phyloP scores from a whole-genome alignment of 2,797 vertebrate genomes.

The Danio albolineatus region DNA sequence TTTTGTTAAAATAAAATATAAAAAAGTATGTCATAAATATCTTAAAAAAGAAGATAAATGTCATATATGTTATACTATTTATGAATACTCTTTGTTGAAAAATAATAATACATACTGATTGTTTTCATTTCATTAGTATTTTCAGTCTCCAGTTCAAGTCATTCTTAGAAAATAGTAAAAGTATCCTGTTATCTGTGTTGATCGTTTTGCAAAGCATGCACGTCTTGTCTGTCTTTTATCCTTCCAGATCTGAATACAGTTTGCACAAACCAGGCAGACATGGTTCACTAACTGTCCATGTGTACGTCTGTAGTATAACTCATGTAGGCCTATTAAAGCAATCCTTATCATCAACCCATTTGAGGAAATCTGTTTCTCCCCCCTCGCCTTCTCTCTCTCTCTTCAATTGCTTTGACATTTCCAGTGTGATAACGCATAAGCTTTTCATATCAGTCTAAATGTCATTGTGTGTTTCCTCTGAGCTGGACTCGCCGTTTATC shows the following conservation, averaged over 20 bases:
- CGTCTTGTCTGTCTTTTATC: background rate
- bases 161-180: slow-evolving; percentile 1
- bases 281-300: slow-evolving; percentile 5
- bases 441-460: slow-evolving; percentile 64
- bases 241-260: background rate
- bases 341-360: slow-evolving; percentile 6
- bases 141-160: background rate
- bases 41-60: no score
- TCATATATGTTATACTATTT: no score
- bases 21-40: no score
- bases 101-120: no score
- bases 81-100: background rate
- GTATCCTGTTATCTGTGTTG: background rate
- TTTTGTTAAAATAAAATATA: no score
- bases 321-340: slow-evolving; percentile 9
- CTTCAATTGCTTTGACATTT: slow-evolving; percentile 63
- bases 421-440: slow-evolving; percentile 55
- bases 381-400: background rate
- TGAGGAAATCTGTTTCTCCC: slow-evolving; percentile 19
- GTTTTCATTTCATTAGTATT: background rate
- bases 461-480: slow-evolving; percentile 57
- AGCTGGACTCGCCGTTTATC: slow-evolving; percentile 22
- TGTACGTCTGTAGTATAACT: background rate
- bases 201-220: background rate
- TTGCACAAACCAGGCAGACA: background rate